A percentile compares a stretch with the other conserved stretches of the same genome.
phyloP scores from a whole-genome alignment of 2,888 invertebrate species.

The Calephelis perditalis region DNA sequence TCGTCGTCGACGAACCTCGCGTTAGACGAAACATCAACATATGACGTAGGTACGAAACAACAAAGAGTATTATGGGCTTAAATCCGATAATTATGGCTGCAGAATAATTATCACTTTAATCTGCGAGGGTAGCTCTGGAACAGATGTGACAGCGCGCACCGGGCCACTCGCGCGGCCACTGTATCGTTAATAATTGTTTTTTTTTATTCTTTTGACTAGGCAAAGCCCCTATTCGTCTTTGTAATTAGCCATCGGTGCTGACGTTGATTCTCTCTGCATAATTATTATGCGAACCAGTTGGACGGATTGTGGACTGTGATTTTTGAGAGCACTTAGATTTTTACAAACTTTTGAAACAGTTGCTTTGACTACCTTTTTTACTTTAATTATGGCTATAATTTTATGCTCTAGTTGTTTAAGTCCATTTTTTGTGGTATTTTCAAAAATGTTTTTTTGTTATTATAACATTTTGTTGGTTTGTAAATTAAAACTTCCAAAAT shows the following conservation, averaged over 20 bases:
- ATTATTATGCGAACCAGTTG: conserved; percentile 55
- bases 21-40: conserved; percentile 28
- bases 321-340: conserved; percentile 39
- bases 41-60: conserved; percentile 31
- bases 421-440: background rate
- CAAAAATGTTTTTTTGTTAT: background rate
- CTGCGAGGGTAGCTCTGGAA: conserved; percentile 55
- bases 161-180: conserved; percentile 72
- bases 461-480: no score
- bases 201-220: conserved; percentile 61
- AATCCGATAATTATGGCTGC: conserved; percentile 73
- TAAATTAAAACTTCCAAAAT: no score
- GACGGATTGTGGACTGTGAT: conserved; percentile 35
- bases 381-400: background rate
- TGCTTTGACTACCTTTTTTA: conserved; percentile 15
- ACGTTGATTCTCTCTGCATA: conserved; percentile 64
- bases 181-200: conserved; percentile 72
- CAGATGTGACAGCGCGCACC: conserved; percentile 71
- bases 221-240: conserved; percentile 67
- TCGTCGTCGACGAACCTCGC: no score
- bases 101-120: conserved; percentile 75
- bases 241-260: conserved; percentile 68
- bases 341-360: conserved; percentile 22
- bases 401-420: background rate
- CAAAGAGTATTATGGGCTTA: conserved; percentile 45